Base-by-base conservation (phyloP, 1,140 invertebrate genomes). In the Orussus abietinus region DNA sequence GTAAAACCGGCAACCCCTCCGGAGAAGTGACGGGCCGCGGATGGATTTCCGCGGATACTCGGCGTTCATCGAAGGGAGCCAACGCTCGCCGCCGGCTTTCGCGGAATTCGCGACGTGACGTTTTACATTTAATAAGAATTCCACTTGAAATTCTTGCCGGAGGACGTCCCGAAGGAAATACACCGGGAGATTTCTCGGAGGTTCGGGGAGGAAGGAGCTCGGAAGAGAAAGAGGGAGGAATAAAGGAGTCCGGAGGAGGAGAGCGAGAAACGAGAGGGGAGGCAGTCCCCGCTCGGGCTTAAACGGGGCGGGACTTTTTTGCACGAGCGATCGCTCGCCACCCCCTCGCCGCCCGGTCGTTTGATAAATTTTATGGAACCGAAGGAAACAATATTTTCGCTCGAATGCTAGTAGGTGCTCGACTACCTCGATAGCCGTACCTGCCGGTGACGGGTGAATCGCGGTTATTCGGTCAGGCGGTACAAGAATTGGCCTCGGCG, bases 341-440 rank as follows among this genome's bases (percentile, higher is more conserved):
- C 12, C 21, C 36, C 32, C 42, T 33, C 35, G 40, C 35, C 30
- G 38, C 29, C 33, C 15, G 51, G 41, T 38, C 46, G 48, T 59
- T 64, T 62, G 62, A 66, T 60, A 61, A 64, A 64, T 62, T 63
- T 64, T 62, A 63, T 63, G 55, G 58, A 55, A 62, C 51, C 45
- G 37, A 55, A 52, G 54, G 42, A 64, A 59, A 59, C 47, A 66
- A 54, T 61, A 61, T 57, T 62, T 63, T 67, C 35, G 55, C 33
- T 57, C 51, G 47, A 53, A 46, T 49, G 47, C 37, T 42, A 44
- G 41, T 47, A 48, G 42, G 12, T 37, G 26, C 32, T 30, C 29
- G 22, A 17, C 34, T 36, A 20, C 42, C 28, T 50, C 51, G 48
- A 58, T 49, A 47, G 42, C 45, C 33, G 50, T 56, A 52, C 55